These are phyloP conservation scores for Bombus sylvicola DNA, from an alignment of 1,140 invertebrate species.

Conservation along the genomic window DNA sequence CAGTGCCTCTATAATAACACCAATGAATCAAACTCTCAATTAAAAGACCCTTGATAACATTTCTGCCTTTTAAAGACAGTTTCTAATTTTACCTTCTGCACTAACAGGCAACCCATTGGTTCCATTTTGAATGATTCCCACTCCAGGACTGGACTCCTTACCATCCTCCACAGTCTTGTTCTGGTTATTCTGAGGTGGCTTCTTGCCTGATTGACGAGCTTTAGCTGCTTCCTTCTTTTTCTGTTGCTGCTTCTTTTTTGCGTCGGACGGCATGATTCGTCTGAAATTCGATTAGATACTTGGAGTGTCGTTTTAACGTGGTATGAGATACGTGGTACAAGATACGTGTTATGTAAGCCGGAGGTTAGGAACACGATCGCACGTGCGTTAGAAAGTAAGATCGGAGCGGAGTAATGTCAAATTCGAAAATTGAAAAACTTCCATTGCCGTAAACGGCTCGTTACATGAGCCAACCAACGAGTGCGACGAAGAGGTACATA, in stretches of 20 bases:
- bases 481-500: background rate
- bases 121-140: constrained; percentile 73
- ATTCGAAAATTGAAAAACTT: constrained; percentile 23
- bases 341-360: constrained; percentile 51
- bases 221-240: constrained; percentile 98
- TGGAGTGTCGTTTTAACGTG: background rate
- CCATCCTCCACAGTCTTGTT: constrained; percentile 82
- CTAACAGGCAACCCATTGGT: constrained; percentile 81
- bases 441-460: constrained; percentile 38
- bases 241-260: constrained; percentile 98
- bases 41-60: background rate
- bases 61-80: background rate
- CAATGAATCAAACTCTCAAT: background rate
- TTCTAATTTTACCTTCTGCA: constrained; percentile 79
- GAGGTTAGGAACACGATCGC: constrained; percentile 49
- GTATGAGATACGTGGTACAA: background rate
- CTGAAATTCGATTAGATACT: constrained; percentile 31
- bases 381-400: background rate
- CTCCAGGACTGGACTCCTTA: constrained; percentile 83
- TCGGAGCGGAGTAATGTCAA: background rate
- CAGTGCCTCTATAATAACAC: constrained; percentile 87
- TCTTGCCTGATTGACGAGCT: constrained; percentile 87
- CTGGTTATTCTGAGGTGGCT: constrained; percentile 75
- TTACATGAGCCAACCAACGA: constrained; percentile 17
- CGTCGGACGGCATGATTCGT: constrained; percentile 95